Conservation (phyloP, 1,140 invertebrate species). For the Atopsyche davidsoni region DNA sequence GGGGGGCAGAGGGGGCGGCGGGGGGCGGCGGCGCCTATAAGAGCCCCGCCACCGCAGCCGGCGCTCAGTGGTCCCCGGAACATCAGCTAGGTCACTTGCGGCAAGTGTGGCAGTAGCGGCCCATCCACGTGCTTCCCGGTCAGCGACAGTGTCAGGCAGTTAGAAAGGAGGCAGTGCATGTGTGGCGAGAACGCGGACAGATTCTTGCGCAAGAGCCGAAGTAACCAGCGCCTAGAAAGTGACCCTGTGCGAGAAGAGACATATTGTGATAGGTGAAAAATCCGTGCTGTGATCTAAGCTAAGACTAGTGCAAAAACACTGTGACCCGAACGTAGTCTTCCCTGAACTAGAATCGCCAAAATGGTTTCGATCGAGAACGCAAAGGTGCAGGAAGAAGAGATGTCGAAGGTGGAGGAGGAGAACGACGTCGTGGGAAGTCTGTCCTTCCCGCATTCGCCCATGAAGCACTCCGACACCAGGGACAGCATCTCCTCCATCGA, state of each 20-base stretch:
- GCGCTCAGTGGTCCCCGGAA: constrained; percentile 24
- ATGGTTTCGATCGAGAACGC: constrained; percentile 2
- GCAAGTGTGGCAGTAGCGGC: constrained; percentile 23
- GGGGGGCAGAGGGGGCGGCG: too few relatives aligned
- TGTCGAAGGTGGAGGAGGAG: constrained; percentile 22
- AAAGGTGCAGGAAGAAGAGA: constrained; percentile 12
- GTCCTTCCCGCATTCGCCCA: constrained; percentile 9
- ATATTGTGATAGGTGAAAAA: neutral
- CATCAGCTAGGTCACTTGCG: constrained; percentile 23
- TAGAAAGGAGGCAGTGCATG: neutral
- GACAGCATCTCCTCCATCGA: constrained; percentile 60
- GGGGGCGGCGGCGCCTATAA: constrained; percentile 19
- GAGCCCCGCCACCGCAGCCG: constrained; percentile 4
- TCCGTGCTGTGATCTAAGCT: neutral
- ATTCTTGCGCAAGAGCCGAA: neutral
- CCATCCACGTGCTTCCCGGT: constrained; percentile 17
- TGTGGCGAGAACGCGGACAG: neutral
- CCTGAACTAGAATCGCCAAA: too few relatives aligned
- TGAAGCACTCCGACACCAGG: constrained; percentile 48
- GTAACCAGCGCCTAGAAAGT: neutral
- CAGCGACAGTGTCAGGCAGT: neutral
- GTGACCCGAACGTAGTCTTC: neutral
- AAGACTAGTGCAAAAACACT: neutral
- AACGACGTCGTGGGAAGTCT: constrained; percentile 18
- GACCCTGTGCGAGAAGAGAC: neutral